Base-by-base conservation (phyloP, 2,888 invertebrate genomes). In the Petrolisthes manimaculis region DNA sequence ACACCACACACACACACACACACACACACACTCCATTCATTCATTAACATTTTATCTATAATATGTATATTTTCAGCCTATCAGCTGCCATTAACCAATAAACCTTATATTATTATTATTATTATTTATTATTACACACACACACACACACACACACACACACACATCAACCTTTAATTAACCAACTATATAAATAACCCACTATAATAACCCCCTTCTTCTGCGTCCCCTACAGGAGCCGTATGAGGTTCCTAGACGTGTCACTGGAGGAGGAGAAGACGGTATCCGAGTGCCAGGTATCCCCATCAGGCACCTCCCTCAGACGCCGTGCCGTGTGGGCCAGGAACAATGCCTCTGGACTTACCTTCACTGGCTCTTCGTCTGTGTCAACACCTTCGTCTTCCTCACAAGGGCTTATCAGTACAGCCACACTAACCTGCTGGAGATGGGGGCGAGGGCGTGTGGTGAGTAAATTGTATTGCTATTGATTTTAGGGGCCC, bases 371-470 rank as follows among this genome's bases (percentile, higher is more conserved):
- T 67, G 67, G 80, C 80, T 91, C 86, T 89, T 91, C 82, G 75
- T 90, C 51, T 83, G 77, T 1, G 84, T 88, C 21, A 91, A 91
- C 88, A 56, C 90, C 61, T 86, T 83, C 18, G 87, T 91, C 69
- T 91, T 91, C 88, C 83, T 89, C 74, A 54, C 83, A 51, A 53
- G 91, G 69, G 90, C 91, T 9, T 91, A 90, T 83, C 90, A 91
- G 37, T 91, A 90, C 88, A 74, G 89, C n/a, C 82, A 91, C 83
- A 84, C 86, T 24, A 79, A 87, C 74, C 86, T 90, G 82, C 87
- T 91, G 14, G 90, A 90, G 53, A 90, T 91, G 85, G 86, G 91
- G 86, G 90, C 91, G 9, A 78, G 91, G 67, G 91, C 91, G 12
- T 90, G 89, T 86, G 91, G 91, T 91, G 82, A 88, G 91, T 84